Percentiles rank a stretch among this genome's conserved stretches.
Conservation (phyloP, 2,113 vertebrate genomes). For the Chloebia gouldiae region DNA sequence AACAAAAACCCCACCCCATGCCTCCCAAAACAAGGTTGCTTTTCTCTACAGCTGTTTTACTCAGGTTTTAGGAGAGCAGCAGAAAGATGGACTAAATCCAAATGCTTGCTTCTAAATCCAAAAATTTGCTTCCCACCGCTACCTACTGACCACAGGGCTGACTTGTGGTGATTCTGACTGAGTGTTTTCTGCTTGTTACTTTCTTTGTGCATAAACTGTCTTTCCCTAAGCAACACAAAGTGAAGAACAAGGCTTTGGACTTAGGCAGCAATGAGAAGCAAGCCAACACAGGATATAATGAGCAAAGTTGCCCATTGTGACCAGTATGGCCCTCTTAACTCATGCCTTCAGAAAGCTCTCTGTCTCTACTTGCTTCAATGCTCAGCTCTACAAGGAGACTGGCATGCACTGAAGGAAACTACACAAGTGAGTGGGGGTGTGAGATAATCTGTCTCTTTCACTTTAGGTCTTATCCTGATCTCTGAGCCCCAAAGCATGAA, state of each 20-base stretch:
- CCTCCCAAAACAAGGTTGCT: background rate
- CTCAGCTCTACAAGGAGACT: background rate
- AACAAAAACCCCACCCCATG: background rate
- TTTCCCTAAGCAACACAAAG: background rate
- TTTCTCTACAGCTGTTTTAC: background rate
- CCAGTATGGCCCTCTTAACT: background rate
- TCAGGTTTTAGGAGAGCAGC: background rate
- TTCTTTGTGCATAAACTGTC: background rate
- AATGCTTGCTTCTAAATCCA: background rate
- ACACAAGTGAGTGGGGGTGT: background rate
- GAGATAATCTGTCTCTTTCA: slow-evolving; percentile 9
- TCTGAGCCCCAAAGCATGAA: slow-evolving; percentile 18
- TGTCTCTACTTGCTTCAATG: background rate
- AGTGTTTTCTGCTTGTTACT: background rate
- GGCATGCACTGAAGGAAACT: background rate
- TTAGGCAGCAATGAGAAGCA: background rate
- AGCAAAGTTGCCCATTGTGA: background rate
- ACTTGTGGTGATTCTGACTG: background rate
- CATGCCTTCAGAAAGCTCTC: background rate
- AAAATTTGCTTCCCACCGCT: background rate
- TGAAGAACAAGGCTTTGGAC: background rate
- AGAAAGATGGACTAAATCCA: background rate
- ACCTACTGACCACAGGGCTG: background rate
- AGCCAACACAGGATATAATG: background rate
- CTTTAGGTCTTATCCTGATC: background rate